These are phyloP conservation scores for Hirudo medicinalis DNA, from an alignment of 1,140 invertebrate species.

Conservation along the genomic window DNA sequence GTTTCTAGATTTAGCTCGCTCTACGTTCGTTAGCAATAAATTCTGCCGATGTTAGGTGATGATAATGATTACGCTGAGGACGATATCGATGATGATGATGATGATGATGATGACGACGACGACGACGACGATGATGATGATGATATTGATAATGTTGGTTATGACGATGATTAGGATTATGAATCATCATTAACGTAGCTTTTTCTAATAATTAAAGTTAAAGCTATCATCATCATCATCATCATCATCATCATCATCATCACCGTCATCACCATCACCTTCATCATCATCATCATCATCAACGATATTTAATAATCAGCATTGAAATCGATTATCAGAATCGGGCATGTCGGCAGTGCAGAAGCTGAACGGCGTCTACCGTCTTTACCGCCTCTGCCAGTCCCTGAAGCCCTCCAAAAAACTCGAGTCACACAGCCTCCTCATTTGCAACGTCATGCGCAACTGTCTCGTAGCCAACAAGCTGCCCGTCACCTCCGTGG, in stretches of 20 bases:
- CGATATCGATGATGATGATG: too few relatives aligned
- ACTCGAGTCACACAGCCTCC: neutral
- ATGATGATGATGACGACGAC: too few relatives aligned
- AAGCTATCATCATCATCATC: neutral
- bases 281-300: neutral
- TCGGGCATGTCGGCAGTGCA: neutral
- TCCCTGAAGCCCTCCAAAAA: neutral
- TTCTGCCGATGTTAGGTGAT: too few relatives aligned
- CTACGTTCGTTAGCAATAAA: too few relatives aligned
- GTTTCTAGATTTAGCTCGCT: too few relatives aligned
- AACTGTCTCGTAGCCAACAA: neutral
- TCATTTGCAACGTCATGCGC: neutral
- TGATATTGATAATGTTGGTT: too few relatives aligned
- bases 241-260: neutral
- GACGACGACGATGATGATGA: too few relatives aligned
- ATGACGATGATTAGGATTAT: too few relatives aligned
- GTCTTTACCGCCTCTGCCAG: neutral
- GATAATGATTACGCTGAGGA: too few relatives aligned
- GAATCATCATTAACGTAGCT: too few relatives aligned
- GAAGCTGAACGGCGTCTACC: neutral
- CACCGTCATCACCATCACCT: too few relatives aligned
- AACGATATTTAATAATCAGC: too few relatives aligned
- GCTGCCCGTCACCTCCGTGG: neutral
- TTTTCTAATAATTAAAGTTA: neutral
- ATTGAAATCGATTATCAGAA: neutral